These are phyloP conservation scores for Hippopotamyrus pictus DNA, from an alignment of 2,797 vertebrate species.

Conservation along the genomic window DNA sequence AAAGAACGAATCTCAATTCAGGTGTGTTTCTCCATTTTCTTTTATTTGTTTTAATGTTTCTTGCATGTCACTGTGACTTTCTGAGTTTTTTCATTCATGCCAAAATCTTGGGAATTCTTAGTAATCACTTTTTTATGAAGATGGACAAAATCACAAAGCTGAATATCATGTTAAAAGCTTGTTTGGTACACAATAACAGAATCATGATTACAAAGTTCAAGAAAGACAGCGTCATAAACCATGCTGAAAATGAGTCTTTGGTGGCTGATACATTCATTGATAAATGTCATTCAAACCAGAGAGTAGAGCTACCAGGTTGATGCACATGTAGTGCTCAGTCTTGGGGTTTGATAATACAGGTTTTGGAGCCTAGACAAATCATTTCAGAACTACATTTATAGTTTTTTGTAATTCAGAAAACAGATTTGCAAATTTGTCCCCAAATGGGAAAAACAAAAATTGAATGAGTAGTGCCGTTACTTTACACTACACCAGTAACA, in stretches of 20 bases:
- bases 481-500: not conserved
- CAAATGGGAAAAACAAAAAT: not conserved
- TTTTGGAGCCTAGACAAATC: not conserved
- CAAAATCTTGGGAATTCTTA: not conserved
- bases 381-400: not conserved
- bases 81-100: not conserved
- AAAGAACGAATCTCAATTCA: slow-evolving; percentile 39
- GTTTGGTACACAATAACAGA: not conserved
- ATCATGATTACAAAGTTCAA: not conserved
- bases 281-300: not conserved
- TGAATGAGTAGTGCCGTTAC: not conserved
- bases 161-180: not conserved
- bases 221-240: not conserved
- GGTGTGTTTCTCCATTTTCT: slow-evolving; percentile 51
- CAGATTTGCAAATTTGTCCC: not conserved
- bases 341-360: not conserved
- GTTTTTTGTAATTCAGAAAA: not conserved
- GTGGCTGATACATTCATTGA: not conserved
- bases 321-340: not conserved
- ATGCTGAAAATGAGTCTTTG: not conserved
- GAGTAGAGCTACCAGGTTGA: not conserved
- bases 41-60: not conserved
- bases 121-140: not conserved
- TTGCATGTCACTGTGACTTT: not conserved
- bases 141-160: not conserved